Evolutionary conservation across 2,888 invertebrate species (phyloP).

Genomic region (Sicus ferrugineus): DNA sequence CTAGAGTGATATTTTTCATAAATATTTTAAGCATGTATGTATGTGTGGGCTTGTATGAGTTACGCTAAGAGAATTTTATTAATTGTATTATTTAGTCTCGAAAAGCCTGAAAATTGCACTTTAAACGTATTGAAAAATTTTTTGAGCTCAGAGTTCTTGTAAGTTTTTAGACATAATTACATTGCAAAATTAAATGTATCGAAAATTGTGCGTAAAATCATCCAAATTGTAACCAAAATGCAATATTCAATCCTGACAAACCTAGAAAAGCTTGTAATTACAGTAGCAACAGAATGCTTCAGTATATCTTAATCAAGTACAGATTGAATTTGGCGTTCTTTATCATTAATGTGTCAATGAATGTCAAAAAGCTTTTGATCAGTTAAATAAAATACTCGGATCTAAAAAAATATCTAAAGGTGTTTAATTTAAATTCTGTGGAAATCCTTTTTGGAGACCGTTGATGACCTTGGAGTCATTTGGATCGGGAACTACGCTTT

Average conservation of each 20-base stretch:
- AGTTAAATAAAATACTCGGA: too few species aligned
- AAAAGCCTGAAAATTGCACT: not conserved
- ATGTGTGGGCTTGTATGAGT: not conserved
- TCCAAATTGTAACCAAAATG: constrained; percentile 10
- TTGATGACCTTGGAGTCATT: too few species aligned
- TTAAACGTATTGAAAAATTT: not conserved
- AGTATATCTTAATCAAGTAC: constrained; percentile 22
- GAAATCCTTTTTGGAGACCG: too few species aligned
- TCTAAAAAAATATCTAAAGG: too few species aligned
- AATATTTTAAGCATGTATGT: not conserved
- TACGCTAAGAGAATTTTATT: not conserved
- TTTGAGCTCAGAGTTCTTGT: not conserved
- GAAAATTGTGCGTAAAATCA: constrained; percentile 14
- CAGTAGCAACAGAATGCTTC: constrained; percentile 31
- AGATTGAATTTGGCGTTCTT: not conserved
- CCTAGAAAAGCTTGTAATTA: not conserved
- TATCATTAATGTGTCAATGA: too few species aligned
- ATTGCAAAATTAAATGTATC: constrained; percentile 7
- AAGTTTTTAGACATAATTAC: constrained; percentile 13
- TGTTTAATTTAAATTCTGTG: too few species aligned
- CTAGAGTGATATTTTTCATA: not conserved
- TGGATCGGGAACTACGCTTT: too few species aligned
- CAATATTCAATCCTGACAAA: constrained; percentile 37
- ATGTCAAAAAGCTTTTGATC: too few species aligned
- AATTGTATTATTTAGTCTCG: not conserved